Evolutionary conservation across 2,888 invertebrate genomes (phyloP), one percentile per base, ranked within the genome.

Genomic region (Hirtodrosophila trivittata): DNA sequence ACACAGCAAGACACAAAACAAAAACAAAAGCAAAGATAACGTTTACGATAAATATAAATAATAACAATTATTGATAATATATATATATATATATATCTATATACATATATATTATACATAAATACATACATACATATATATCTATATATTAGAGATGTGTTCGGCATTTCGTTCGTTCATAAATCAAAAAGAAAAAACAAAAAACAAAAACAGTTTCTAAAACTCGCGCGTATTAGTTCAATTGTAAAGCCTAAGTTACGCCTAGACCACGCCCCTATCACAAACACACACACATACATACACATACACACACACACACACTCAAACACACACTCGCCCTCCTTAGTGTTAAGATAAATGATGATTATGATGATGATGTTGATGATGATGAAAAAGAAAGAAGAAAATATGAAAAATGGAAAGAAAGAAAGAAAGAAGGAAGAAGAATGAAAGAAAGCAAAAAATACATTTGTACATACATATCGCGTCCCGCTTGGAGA

Each of bases 381-480:
- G 18, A 21, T 5, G 18, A 21, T 21, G 5, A 21, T 21, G 18
- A 21, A 8, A 37, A 18, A 50, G 26, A 37, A 14, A 10, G 26
- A 43, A 49, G 45, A 21, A 1, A n/a, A n/a, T n/a, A 45, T 54
- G 49, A 46, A 46, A 47, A 28, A 41, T 54, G 37, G 16, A 30
- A 16, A 28, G 30, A 16, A n/a, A 9, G 12, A 41, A 42, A 9
- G 28, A 32, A 37, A 26, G 43, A 45, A 39, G 14, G 38, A 33
- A 26, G 42, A 25, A 43, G 18, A 66, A 75, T 60, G 83, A 80
- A 80, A 85, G 86, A 86, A 81, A 81, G 84, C 81, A 81, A 81
- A 81, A 81, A 81, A 84, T 75, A 83, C 82, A 86, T 78, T 75
- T 86, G 84, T 86, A 84, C 49, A 81, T 81, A 86, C 84, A 86